phyloP scores from a whole-genome alignment of 2,113 vertebrate species.

The Salvelinus namaycush region DNA sequence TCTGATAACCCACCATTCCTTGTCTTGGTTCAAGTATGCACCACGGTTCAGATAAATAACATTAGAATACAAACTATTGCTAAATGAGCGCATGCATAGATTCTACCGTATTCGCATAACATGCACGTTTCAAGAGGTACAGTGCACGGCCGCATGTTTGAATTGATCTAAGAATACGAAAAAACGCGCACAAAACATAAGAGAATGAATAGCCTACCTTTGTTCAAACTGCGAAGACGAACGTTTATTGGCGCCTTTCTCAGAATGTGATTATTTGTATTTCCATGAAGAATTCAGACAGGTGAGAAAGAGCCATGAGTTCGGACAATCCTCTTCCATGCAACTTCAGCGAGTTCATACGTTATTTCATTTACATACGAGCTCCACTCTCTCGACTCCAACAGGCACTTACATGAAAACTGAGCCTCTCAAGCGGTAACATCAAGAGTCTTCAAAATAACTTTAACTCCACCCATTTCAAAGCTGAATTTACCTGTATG shows the following conservation, averaged over 20 bases:
- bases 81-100: not conserved
- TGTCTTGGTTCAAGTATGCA: not conserved
- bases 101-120: not conserved
- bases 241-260: not conserved
- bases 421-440: constrained; percentile 86
- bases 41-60: no score
- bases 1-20: constrained; percentile 30
- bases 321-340: constrained; percentile 14
- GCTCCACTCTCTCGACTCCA: constrained; percentile 66
- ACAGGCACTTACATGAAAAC: constrained; percentile 83
- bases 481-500: constrained; percentile 84
- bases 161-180: not conserved
- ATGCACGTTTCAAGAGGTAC: not conserved
- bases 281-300: constrained; percentile 36
- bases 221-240: not conserved
- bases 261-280: constrained; percentile 14
- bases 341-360: constrained; percentile 32
- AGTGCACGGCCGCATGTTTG: not conserved
- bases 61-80: not conserved
- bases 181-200: not conserved
- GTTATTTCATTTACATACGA: constrained; percentile 50
- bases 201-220: constrained; percentile 15
- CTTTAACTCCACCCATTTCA: constrained; percentile 82
- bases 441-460: constrained; percentile 88
- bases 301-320: constrained; percentile 34